Evolutionary conservation across 2,113 vertebrate genomes (phyloP).

Genomic region (Tauraco erythrolophus): DNA sequence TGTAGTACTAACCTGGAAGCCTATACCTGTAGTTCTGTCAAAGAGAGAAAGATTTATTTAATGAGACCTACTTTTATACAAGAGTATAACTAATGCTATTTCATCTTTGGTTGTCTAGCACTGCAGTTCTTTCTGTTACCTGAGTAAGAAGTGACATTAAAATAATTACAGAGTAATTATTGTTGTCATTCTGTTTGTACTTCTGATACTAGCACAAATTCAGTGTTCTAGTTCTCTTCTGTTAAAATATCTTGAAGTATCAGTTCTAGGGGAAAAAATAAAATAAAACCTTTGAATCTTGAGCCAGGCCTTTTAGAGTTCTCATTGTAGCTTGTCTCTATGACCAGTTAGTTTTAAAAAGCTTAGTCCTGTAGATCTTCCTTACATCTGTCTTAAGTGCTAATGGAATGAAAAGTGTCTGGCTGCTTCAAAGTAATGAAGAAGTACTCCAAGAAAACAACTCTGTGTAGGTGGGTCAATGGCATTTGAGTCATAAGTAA

Average conservation of each 20-base stretch:
- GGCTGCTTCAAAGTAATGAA: background rate
- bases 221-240: background rate
- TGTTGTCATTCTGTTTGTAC: background rate
- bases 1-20: background rate
- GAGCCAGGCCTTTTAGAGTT: background rate
- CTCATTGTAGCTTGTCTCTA: background rate
- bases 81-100: background rate
- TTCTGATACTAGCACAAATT: background rate
- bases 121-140: background rate
- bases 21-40: background rate
- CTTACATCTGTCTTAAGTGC: background rate
- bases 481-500: background rate
- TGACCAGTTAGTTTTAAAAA: background rate
- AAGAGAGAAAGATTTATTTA: background rate
- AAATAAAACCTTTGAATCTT: background rate
- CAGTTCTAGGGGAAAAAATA: rapidly evolving
- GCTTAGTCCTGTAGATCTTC: background rate
- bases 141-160: background rate
- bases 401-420: background rate
- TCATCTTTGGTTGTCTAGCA: background rate
- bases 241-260: background rate
- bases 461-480: background rate
- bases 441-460: background rate
- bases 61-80: background rate
- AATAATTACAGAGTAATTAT: background rate